Base-by-base conservation (phyloP, 2,113 vertebrate genomes). In the Labeo catla region DNA sequence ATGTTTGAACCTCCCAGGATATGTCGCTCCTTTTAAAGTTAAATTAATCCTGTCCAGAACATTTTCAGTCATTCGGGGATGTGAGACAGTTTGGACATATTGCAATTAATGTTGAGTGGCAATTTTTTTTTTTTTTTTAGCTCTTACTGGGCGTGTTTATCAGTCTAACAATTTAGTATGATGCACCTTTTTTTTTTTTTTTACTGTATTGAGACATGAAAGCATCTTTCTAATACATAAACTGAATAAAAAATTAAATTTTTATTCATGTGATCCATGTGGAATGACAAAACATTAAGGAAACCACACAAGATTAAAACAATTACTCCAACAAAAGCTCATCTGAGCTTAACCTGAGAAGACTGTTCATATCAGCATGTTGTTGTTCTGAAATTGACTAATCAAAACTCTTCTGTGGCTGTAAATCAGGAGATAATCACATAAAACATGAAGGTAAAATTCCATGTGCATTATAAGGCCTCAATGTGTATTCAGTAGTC, bases 341-440 rank as follows among this genome's bases (percentile, higher is more conserved):
- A 45, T 45, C 21, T 63, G 39, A 23, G 57, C n/a, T 47, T 45
- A 8, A 59, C 52, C 34, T 63, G 43, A 49, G 4, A 65, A 45
- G 2, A 49, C 11, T 7, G 9, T 45, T 49, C 8, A 45, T n/a
- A 45, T 36, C 16, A 80, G 78, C 11, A 23, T 11, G 59, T n/a
- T 45, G 21, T 28, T 49, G 49, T 34, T 81, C 21, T 65, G 2
- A 80, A 80, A 80, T 80, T 1, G 61, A 61, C 36, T 7, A 61
- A 63, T 43, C 50, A 39, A 65, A 47, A 49, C n/a, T 63, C 9
- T 23, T 47, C 10, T 34, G 59, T 81, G 11, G 13, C 59, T 63
- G 57, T 61, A 59, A 80, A 47, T 47, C 45, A 47, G 11, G 39
- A 81, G n/a, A 11, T 23, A 5, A 81, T 81, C 78, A 28, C 78